Percentiles rank a stretch among this genome's conserved stretches.
Evolutionary conservation across 2,797 vertebrate species (phyloP).

Genomic region (Nannoperca obscura): DNA sequence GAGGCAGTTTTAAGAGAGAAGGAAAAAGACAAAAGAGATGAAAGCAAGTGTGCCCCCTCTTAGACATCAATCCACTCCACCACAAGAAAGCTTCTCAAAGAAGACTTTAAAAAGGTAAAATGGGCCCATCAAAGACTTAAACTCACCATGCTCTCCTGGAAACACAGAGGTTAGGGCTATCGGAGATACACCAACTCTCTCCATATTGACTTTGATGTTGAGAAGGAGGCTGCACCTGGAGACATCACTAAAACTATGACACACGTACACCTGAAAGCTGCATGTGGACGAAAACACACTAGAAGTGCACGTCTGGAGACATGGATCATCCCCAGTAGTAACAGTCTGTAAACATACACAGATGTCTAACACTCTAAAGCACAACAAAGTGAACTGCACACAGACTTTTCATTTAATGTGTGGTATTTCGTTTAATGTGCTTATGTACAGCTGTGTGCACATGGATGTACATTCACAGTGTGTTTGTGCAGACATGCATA

Average conservation of each 20-base stretch:
- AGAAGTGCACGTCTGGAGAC: conserved; percentile 9
- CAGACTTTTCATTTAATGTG: background rate
- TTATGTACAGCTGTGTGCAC: conserved; percentile 27
- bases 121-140: conserved; percentile 64
- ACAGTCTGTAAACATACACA: background rate
- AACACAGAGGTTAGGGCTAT: conserved; percentile 49
- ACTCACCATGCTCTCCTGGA: conserved; percentile 39
- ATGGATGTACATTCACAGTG: conserved; percentile 19
- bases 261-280: conserved; percentile 2
- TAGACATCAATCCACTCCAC: conserved; percentile 64
- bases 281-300: conserved; percentile 5
- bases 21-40: conserved; percentile 63
- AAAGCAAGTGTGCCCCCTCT: conserved; percentile 63
- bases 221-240: conserved; percentile 37
- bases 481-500: conserved; percentile 46
- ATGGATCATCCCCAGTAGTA: background rate
- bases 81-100: conserved; percentile 48
- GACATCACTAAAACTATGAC: conserved; percentile 11
- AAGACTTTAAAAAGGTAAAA: conserved; percentile 55
- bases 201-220: conserved; percentile 56
- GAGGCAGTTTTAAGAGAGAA: conserved; percentile 44
- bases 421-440: conserved; percentile 4
- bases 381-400: background rate
- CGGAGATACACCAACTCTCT: conserved; percentile 46
- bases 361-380: background rate